Evolutionary conservation across 1,140 invertebrate genomes (phyloP).

Genomic region (Tetramorium parvispinum): DNA sequence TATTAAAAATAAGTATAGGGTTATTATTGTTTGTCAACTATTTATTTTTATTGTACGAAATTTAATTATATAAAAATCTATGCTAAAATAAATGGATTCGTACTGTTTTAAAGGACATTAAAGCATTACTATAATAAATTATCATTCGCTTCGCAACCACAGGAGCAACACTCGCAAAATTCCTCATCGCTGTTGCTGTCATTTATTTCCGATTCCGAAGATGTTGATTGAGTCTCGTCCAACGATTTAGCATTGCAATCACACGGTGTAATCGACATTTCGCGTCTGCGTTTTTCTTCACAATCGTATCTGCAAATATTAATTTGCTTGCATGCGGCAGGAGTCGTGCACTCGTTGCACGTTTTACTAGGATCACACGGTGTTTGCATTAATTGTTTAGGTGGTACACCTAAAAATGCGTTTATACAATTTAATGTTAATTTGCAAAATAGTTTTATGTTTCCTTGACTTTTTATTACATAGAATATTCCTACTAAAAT

Average conservation of each 20-base stretch:
- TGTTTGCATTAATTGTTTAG: background rate
- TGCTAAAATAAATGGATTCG: slow-evolving; percentile 14
- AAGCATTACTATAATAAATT: background rate
- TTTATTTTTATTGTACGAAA: background rate
- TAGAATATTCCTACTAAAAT: background rate
- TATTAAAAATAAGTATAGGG: background rate
- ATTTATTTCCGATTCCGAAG: background rate
- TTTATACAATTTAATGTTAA: background rate
- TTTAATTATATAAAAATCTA: background rate
- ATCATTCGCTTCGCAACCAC: slow-evolving; percentile 60
- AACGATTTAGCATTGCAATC: slow-evolving; percentile 25
- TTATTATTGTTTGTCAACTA: slow-evolving; percentile 8
- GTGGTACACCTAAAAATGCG: slow-evolving; percentile 18
- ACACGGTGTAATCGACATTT: slow-evolving; percentile 19
- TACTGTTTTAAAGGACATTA: background rate
- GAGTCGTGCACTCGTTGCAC: background rate
- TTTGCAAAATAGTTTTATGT: background rate
- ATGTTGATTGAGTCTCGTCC: background rate
- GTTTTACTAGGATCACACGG: background rate
- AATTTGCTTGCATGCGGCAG: slow-evolving; percentile 5
- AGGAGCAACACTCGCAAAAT: slow-evolving; percentile 75
- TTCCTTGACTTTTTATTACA: background rate
- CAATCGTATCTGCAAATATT: slow-evolving; percentile 66
- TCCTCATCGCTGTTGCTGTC: slow-evolving; percentile 62
- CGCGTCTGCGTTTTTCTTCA: slow-evolving; percentile 41